Evolutionary conservation across 1,140 invertebrate species (phyloP).

Genomic region (Drosophila serrata): DNA sequence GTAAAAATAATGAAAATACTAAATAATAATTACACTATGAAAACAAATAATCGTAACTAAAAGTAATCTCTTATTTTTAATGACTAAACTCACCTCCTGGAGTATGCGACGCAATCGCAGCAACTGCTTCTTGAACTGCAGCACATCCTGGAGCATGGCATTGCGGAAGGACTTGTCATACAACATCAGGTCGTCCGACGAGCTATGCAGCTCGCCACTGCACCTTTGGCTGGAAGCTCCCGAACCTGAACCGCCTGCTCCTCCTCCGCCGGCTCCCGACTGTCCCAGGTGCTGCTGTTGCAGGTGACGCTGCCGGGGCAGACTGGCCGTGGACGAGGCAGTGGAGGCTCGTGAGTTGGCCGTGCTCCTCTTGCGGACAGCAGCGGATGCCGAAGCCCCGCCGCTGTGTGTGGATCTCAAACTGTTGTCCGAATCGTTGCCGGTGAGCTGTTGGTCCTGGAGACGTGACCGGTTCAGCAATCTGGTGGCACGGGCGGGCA

Average conservation of each 20-base stretch:
- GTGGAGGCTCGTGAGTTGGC: constrained; percentile 73
- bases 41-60: too few species aligned
- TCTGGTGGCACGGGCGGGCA: constrained; percentile 82
- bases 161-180: constrained; percentile 85
- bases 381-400: constrained; percentile 47
- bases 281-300: constrained; percentile 54
- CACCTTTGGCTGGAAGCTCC: constrained; percentile 31
- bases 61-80: neutral
- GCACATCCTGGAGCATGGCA: constrained; percentile 89
- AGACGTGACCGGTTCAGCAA: constrained; percentile 82
- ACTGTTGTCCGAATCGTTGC: constrained; percentile 78
- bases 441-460: constrained; percentile 71
- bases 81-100: constrained; percentile 86
- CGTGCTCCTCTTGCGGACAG: constrained; percentile 57
- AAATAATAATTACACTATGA: neutral
- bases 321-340: constrained; percentile 75
- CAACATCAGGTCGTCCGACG: constrained; percentile 85
- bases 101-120: constrained; percentile 88
- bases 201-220: constrained; percentile 76
- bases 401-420: constrained; percentile 69
- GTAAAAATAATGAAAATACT: constrained; percentile 20
- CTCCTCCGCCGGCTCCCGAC: constrained; percentile 18
- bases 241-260: constrained; percentile 11
- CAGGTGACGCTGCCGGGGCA: constrained; percentile 64
- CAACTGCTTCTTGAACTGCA: constrained; percentile 89